Percentiles rank a stretch among this genome's conserved stretches.
phyloP scores from a whole-genome alignment of 2,113 vertebrate genomes.

The Petrocephalus zakoni region DNA sequence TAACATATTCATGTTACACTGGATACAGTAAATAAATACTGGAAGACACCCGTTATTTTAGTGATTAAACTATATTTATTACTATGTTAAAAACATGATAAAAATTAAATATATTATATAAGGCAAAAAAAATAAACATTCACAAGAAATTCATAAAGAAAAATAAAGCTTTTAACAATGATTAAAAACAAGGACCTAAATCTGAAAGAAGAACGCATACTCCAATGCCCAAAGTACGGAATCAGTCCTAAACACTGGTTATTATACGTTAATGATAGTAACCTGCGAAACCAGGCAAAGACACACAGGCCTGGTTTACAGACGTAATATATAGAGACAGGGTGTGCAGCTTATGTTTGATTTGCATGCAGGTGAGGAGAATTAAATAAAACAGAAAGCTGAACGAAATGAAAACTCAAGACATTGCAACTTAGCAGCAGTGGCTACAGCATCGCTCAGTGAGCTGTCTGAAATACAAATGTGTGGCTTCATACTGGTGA shows the following conservation, averaged over 20 bases:
- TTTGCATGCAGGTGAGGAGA: background rate
- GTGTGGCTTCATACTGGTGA: background rate
- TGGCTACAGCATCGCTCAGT: background rate
- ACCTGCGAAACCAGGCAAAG: background rate
- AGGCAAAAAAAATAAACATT: background rate
- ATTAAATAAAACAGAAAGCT: background rate
- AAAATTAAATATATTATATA: background rate
- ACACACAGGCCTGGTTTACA: background rate
- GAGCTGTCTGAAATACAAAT: background rate
- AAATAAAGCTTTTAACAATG: conserved; percentile 4
- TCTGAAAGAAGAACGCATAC: background rate
- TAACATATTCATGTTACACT: background rate
- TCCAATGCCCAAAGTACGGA: background rate
- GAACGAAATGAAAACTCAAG: background rate
- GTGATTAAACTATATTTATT: conserved; percentile 6
- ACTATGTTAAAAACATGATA: conserved; percentile 3
- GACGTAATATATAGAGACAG: background rate
- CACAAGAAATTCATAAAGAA: background rate
- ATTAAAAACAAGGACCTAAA: background rate
- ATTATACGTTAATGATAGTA: background rate
- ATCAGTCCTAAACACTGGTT: background rate
- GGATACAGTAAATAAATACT: background rate
- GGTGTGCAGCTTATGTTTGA: background rate
- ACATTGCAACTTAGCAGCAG: background rate
- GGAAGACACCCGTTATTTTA: background rate